A percentile compares a stretch with the other conserved stretches of the same genome.
Conservation (phyloP, 2,113 vertebrate genomes). For the Trachemys scripta region DNA sequence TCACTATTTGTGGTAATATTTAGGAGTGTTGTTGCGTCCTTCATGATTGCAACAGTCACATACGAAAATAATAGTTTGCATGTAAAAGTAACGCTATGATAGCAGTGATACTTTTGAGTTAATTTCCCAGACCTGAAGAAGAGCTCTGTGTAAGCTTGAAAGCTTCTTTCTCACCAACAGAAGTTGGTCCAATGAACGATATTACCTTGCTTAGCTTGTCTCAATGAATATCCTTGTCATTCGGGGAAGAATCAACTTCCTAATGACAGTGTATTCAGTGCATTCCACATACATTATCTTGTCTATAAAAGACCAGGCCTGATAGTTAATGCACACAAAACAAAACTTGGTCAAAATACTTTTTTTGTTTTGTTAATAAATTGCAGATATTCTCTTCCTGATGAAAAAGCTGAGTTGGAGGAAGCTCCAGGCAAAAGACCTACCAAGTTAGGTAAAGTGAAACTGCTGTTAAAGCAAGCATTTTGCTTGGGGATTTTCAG, state of each 20-base stretch:
- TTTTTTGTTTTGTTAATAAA: conserved; percentile 17
- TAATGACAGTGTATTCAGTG: neutral
- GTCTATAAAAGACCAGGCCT: neutral
- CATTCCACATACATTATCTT: neutral
- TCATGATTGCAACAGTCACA: neutral
- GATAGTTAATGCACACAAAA: neutral
- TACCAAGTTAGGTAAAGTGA: conserved; percentile 78
- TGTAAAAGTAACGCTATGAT: neutral
- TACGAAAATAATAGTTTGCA: neutral
- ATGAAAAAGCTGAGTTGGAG: conserved; percentile 82
- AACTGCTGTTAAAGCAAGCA: rapidly evolving
- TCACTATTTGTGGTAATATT: neutral
- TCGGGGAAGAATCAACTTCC: neutral
- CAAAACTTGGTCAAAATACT: neutral
- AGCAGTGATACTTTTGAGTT: neutral
- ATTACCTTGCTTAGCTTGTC: neutral
- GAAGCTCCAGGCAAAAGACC: conserved; percentile 75
- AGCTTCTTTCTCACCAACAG: neutral
- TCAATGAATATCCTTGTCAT: neutral
- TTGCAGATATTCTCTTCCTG: conserved; percentile 78
- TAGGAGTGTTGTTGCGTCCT: neutral
- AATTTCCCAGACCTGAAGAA: neutral
- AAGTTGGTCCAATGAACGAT: neutral
- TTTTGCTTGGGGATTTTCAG: neutral
- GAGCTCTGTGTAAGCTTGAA: neutral